Evolutionary conservation across 2,888 invertebrate genomes (phyloP), one percentile per base, ranked within the genome.

Genomic region (Amiota mariae): DNA sequence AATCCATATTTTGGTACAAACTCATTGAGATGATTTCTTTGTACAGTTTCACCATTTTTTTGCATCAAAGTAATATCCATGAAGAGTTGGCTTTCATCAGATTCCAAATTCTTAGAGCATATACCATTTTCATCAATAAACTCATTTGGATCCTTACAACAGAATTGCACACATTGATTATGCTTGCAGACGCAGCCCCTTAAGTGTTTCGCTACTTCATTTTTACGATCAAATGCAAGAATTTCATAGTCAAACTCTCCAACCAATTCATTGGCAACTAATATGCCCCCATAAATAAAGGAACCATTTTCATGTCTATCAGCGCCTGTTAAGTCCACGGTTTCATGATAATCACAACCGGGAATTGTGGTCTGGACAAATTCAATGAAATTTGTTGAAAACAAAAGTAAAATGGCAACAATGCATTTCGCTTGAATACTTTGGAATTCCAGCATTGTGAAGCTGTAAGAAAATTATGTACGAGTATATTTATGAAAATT

Each of bases 141-240:
- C 1, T 54, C 71, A 36, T 78, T 72, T 46, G 11, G n/a, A 9
- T 74, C 15, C 11, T 49, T 61, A 56, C 87, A 87, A 72, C 87
- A 87, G 64, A 86, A 80, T 6, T 88, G 81, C 1, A 90, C 78
- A 70, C 90, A 90, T 2, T 80, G 74, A 68, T 82, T 85, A 15
- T 87, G 46, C 6, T 80, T 54, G 68, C 87, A 87, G 20, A 82
- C 76, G 63, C 88, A 88, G 12, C 87, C 87, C 6, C 86, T 77
- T 2, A 80, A 46, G 70, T 84, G 82, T 2, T n/a, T 68, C 0
- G 63, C 4, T 18, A 79, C 82, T 12, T 79, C 79, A 0, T 10
- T 0, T 11, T n/a, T 72, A 15, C 0, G 63, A 0, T 48, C 61
- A 1, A 76, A 77, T 8, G 75, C 36, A 11, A 76, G 48, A n/a